Conservation (phyloP, 2,888 invertebrate genomes). For the Latrodectus elegans region DNA sequence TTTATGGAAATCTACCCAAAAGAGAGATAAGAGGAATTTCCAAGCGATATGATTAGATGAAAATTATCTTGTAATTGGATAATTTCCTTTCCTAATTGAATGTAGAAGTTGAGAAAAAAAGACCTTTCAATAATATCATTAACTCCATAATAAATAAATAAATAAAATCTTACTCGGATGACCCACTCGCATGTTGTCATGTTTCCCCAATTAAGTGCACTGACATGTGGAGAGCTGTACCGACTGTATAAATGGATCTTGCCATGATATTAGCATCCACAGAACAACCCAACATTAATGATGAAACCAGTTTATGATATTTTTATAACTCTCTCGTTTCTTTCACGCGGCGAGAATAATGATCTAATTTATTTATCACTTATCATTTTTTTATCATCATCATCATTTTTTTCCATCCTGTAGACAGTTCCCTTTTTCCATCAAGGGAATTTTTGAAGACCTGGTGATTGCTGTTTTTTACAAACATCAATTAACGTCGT, state of each 20-base stretch:
- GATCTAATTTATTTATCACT: slow-evolving; percentile 64
- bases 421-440: not conserved
- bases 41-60: too few relatives aligned
- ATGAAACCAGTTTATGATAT: slow-evolving; percentile 46
- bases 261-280: slow-evolving; percentile 29
- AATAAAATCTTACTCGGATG: slow-evolving; percentile 10
- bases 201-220: slow-evolving; percentile 22
- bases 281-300: slow-evolving; percentile 16
- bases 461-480: not conserved
- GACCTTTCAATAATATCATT: not conserved
- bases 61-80: too few relatives aligned
- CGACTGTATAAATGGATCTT: slow-evolving; percentile 41
- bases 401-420: too few relatives aligned
- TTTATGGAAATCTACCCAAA: not conserved
- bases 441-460: not conserved
- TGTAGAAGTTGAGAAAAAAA: too few relatives aligned
- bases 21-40: too few relatives aligned
- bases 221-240: slow-evolving; percentile 24
- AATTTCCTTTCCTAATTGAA: too few relatives aligned
- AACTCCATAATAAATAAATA: slow-evolving; percentile 15
- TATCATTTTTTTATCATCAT: slow-evolving; percentile 11
- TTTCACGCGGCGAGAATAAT: slow-evolving; percentile 61
- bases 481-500: not conserved
- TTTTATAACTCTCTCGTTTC: slow-evolving; percentile 15
- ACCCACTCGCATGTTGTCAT: slow-evolving; percentile 14